phyloP scores from a whole-genome alignment of 2,888 invertebrate genomes.

The Epistrophella euchroma region DNA sequence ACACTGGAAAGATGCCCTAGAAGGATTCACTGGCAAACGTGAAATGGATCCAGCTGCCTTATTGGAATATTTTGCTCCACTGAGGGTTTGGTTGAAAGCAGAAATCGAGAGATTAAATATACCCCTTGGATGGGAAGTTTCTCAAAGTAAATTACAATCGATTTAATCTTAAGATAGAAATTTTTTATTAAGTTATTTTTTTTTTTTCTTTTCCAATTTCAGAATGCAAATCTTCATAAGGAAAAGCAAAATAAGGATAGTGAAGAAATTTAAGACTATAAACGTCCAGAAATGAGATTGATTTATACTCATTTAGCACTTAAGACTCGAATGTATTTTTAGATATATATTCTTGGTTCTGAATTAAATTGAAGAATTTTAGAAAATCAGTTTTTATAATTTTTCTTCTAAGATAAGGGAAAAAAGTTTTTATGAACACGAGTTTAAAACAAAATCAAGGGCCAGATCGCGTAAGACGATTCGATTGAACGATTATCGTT shows the following conservation, averaged over 20 bases:
- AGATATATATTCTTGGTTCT: background rate
- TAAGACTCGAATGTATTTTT: slow-evolving; percentile 49
- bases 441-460: no score
- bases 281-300: slow-evolving; percentile 24
- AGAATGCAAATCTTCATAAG: slow-evolving; percentile 56
- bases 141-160: slow-evolving; percentile 80
- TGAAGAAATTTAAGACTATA: background rate
- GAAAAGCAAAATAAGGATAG: background rate
- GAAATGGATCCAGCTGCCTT: slow-evolving; percentile 91
- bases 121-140: slow-evolving; percentile 86
- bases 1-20: slow-evolving; percentile 92
- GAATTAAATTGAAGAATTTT: slow-evolving; percentile 26
- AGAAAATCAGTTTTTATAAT: background rate
- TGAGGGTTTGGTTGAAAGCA: slow-evolving; percentile 89
- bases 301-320: slow-evolving; percentile 16
- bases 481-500: no score
- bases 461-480: no score
- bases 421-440: no score
- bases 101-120: slow-evolving; percentile 89
- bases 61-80: slow-evolving; percentile 91
- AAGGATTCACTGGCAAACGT: slow-evolving; percentile 90
- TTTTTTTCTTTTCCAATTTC: background rate
- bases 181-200: background rate
- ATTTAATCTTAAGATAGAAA: background rate
- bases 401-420: background rate